These are phyloP conservation scores for Heterodera schachtii DNA, from an alignment of 1,140 invertebrate species.

Conservation along the genomic window DNA sequence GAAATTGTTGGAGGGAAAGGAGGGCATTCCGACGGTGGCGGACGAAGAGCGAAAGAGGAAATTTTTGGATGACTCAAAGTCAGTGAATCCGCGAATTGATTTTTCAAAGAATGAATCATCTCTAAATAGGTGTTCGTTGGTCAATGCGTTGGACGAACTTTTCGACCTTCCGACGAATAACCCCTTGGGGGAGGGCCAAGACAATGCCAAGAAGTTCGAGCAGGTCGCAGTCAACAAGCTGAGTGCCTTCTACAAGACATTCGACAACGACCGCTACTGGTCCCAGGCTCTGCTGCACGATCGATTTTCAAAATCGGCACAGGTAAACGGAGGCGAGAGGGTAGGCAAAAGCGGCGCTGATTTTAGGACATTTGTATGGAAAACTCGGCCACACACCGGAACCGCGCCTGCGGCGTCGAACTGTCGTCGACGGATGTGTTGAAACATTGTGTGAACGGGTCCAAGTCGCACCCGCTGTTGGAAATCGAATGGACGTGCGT, in stretches of 20 bases:
- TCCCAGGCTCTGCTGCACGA: slow-evolving; percentile 54
- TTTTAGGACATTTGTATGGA: slow-evolving; percentile 75
- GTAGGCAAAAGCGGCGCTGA: background rate
- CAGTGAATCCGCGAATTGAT: slow-evolving; percentile 16
- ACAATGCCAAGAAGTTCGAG: slow-evolving; percentile 40
- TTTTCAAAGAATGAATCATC: background rate
- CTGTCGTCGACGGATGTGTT: slow-evolving; percentile 66
- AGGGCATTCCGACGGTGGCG: slow-evolving; percentile 20
- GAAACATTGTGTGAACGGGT: slow-evolving; percentile 59
- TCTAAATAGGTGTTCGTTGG: slow-evolving; percentile 38
- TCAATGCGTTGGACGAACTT: slow-evolving; percentile 41
- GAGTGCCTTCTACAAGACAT: slow-evolving; percentile 49
- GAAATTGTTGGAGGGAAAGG: slow-evolving; percentile 33
- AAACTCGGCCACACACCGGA: slow-evolving; percentile 73
- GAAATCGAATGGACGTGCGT: slow-evolving; percentile 66
- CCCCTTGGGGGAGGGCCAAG: slow-evolving; percentile 7
- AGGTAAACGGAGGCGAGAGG: slow-evolving; percentile 33
- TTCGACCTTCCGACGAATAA: slow-evolving; percentile 44
- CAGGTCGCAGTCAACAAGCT: slow-evolving; percentile 47
- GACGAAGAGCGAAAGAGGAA: slow-evolving; percentile 36
- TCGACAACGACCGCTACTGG: slow-evolving; percentile 63
- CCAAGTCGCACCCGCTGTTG: slow-evolving; percentile 66
- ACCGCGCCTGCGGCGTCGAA: slow-evolving; percentile 80
- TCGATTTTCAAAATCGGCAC: slow-evolving; percentile 57
- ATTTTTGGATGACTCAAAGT: slow-evolving; percentile 51